These are phyloP conservation scores for Lutraria lutraria DNA, from an alignment of 2,888 invertebrate genomes.

Conservation along the genomic window DNA sequence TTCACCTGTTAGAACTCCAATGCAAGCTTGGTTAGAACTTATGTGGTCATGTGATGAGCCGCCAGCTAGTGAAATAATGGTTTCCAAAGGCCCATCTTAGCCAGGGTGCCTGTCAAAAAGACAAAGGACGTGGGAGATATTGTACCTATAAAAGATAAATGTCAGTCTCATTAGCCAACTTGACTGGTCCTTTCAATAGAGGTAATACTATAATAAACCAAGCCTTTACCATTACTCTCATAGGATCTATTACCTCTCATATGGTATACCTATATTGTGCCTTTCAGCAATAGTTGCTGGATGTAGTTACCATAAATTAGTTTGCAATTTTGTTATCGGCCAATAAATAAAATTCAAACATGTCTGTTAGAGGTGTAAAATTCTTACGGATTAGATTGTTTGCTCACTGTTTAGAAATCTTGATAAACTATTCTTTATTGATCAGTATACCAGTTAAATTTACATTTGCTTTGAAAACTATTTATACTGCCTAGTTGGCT, in stretches of 20 bases:
- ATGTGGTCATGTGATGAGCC: too few species aligned
- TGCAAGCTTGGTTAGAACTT: too few species aligned
- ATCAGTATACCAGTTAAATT: neutral
- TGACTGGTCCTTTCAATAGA: too few species aligned
- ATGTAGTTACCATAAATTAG: neutral
- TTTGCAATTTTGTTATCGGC: slow-evolving; percentile 11
- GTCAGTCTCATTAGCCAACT: too few species aligned
- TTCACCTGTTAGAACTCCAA: too few species aligned
- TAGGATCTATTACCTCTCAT: neutral
- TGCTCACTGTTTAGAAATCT: neutral
- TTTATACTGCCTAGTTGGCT: neutral
- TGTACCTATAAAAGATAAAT: too few species aligned
- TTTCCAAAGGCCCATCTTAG: too few species aligned
- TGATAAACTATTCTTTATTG: neutral
- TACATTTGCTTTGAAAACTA: neutral
- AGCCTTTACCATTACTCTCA: too few species aligned
- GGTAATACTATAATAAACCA: too few species aligned
- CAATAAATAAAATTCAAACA: neutral
- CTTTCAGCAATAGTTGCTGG: neutral
- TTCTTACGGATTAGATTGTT: neutral
- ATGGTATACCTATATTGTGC: neutral
- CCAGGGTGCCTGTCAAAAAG: too few species aligned
- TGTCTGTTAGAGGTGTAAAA: slow-evolving; percentile 13
- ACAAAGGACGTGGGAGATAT: too few species aligned
- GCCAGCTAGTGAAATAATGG: too few species aligned